A percentile compares a stretch with the other conserved stretches of the same genome.
Evolutionary conservation across 1,140 invertebrate species (phyloP).

Genomic region (Ceratosolen fusciceps): DNA sequence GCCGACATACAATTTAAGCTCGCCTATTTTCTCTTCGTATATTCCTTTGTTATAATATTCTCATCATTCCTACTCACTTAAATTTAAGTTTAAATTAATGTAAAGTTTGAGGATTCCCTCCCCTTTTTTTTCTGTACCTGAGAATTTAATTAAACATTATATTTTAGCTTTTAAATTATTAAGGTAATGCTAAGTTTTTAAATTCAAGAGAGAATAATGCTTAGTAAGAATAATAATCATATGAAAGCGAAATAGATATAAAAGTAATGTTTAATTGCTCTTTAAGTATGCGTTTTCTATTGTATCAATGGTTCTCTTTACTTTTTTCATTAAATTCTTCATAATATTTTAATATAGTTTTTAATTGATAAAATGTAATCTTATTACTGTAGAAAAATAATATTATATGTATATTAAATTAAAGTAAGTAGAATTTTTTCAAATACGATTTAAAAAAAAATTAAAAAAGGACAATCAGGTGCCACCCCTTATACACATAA

Average conservation of each 20-base stretch:
- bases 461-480: too few relatives aligned
- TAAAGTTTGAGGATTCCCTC: background rate
- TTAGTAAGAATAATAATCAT: too few relatives aligned
- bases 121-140: background rate
- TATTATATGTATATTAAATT: background rate
- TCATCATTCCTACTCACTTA: background rate
- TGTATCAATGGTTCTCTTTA: background rate
- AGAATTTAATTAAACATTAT: background rate
- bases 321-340: background rate
- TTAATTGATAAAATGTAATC: background rate
- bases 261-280: background rate
- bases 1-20: background rate
- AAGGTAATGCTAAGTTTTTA: too few relatives aligned
- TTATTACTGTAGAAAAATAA: background rate
- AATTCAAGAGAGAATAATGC: too few relatives aligned
- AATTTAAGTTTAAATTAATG: background rate
- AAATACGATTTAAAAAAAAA: too few relatives aligned
- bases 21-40: background rate
- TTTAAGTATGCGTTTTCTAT: background rate
- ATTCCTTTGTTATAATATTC: background rate
- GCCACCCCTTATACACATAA: background rate
- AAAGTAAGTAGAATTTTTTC: too few relatives aligned
- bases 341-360: background rate
- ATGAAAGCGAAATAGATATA: background rate
- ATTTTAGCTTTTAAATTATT: too few relatives aligned